Evolutionary conservation across 2,888 invertebrate species (phyloP).

Genomic region (Sinopyrophorus schimmeli): DNA sequence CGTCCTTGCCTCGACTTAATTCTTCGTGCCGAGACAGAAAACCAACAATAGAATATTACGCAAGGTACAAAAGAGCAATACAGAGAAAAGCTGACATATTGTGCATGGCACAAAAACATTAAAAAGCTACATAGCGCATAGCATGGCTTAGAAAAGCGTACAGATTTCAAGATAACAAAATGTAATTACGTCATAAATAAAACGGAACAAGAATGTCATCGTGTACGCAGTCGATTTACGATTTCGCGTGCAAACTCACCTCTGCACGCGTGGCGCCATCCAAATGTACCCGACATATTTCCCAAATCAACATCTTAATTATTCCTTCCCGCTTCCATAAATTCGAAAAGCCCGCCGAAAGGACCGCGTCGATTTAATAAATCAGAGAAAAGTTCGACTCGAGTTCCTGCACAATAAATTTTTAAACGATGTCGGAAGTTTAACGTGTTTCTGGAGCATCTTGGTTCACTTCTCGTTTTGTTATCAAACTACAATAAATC

Average conservation of each 20-base stretch:
- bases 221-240: constrained; percentile 43
- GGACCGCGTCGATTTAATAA: too few relatives aligned
- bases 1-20: too few relatives aligned
- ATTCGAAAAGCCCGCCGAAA: too few relatives aligned
- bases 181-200: constrained; percentile 46
- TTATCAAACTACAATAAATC: constrained; percentile 24
- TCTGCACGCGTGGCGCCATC: constrained; percentile 33
- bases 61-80: constrained; percentile 13
- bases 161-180: constrained; percentile 43
- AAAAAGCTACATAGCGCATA: constrained; percentile 31
- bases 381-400: too few relatives aligned
- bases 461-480: constrained; percentile 12
- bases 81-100: constrained; percentile 13
- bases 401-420: constrained; percentile 5
- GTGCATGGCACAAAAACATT: constrained; percentile 37
- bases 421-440: too few relatives aligned
- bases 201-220: constrained; percentile 44
- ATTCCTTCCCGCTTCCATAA: too few relatives aligned
- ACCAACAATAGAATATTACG: constrained; percentile 11
- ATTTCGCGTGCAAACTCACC: constrained; percentile 43
- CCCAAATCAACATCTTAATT: too few relatives aligned
- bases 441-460: not conserved
- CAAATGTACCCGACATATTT: constrained; percentile 23
- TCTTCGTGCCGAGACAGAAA: too few relatives aligned
- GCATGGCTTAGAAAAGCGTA: constrained; percentile 33